phyloP scores from a whole-genome alignment of 2,888 invertebrate genomes.

The Drosophila meridiana region DNA sequence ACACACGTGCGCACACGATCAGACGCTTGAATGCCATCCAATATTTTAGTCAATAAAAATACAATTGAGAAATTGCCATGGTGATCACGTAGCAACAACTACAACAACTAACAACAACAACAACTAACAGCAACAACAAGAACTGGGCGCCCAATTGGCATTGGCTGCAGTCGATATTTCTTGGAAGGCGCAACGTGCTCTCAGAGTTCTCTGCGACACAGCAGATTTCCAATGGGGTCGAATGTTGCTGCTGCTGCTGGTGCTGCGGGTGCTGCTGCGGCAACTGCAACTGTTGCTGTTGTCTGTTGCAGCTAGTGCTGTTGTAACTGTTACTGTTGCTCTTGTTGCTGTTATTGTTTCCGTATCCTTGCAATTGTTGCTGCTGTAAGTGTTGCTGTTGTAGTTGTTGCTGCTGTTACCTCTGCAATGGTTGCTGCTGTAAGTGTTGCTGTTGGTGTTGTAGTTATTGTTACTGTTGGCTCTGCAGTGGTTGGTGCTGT shows the following conservation, averaged over 20 bases:
- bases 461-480: slow-evolving; percentile 2
- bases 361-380: slow-evolving; percentile 5
- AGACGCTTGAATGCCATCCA: slow-evolving; percentile 66
- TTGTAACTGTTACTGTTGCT: not conserved
- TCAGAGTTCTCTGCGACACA: slow-evolving; percentile 11
- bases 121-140: slow-evolving; percentile 27
- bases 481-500: not conserved
- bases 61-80: slow-evolving; percentile 80
- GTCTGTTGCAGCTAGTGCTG: slow-evolving; percentile 8
- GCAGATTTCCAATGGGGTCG: slow-evolving; percentile 38
- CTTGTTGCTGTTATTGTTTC: not conserved
- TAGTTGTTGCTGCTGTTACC: not conserved
- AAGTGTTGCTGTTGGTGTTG: too few species aligned
- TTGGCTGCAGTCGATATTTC: slow-evolving; percentile 60
- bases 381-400: not conserved
- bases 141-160: slow-evolving; percentile 60
- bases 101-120: slow-evolving; percentile 26
- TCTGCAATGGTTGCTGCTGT: slow-evolving; percentile 7
- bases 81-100: slow-evolving; percentile 72
- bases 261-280: not conserved
- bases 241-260: slow-evolving; percentile 11
- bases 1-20: slow-evolving; percentile 27
- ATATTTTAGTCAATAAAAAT: slow-evolving; percentile 76
- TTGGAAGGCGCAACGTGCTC: slow-evolving; percentile 43
- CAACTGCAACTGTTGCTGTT: slow-evolving; percentile 8